Evolutionary conservation across 2,797 vertebrate species (phyloP), one percentile per base, ranked within the genome.

Genomic region (Lindbergichthys nudifrons): DNA sequence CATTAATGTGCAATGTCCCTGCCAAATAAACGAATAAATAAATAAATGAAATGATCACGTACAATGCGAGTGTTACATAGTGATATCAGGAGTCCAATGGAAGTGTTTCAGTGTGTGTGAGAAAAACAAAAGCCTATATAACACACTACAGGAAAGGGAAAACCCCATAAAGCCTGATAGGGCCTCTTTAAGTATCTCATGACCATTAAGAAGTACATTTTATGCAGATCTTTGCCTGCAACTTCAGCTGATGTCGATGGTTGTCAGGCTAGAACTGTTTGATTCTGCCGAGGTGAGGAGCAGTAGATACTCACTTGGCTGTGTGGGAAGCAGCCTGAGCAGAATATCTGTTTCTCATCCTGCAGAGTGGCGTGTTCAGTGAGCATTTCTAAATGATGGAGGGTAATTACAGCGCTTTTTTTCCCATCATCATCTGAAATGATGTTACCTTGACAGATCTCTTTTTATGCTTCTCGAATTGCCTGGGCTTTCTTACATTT

Each of bases 161-260:
- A 26, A 26, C 26, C 4, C 26, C 26, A 26, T 26, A 26, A 26
- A 36, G 8, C 32, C 6, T 36, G 32, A 36, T 36, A 0, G 8
- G 8, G 32, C 32, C 32, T 36, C 8, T 36, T 57, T 51, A 53
- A 77, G 75, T 13, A 58, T 54, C 30, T 57, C 41, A 19, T n/a
- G 73, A 73, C 53, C 61, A 57, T 7, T 10, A 10, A 10, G 10
- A 32, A 47, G 30, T 10, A 3, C 57, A n/a, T 10, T 46, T 23
- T 50, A 36, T 76, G 53, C 45, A 21, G 10, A 0, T 65, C n/a
- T 26, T 45, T 53, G 26, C 13, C 4, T 13, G 62, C 3, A 46
- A 19, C 47, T 42, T 30, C 47, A 19, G 39, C 19, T 3, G 1
- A 18, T 26, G 30, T 12, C 12, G n/a, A 13, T 1, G 19, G 9